A percentile compares a stretch with the other conserved stretches of the same genome.
Conservation (phyloP, 2,113 vertebrate genomes). For the Phaethon lepturus region DNA sequence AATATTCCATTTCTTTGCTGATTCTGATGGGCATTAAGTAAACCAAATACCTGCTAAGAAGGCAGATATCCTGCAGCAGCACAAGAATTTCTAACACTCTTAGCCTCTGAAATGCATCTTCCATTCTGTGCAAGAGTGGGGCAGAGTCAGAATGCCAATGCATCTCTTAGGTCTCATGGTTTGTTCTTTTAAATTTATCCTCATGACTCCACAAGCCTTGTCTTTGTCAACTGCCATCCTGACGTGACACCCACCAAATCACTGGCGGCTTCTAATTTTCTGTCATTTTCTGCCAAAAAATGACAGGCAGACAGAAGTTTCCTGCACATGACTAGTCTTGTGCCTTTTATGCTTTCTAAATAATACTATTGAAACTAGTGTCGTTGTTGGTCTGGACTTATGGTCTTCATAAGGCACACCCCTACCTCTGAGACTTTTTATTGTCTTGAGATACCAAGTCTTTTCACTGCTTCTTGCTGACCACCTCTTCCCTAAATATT, state of each 20-base stretch:
- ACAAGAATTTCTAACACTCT: not conserved
- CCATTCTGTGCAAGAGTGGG: not conserved
- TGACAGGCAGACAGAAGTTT: not conserved
- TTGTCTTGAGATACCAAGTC: not conserved
- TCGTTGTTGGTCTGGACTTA: not conserved
- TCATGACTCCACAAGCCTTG: not conserved
- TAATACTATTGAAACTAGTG: not conserved
- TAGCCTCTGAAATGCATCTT: not conserved
- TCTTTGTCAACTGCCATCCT: not conserved
- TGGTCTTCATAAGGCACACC: rapidly evolving
- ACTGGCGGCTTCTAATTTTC: not conserved
- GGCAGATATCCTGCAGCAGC: not conserved
- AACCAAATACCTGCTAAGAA: not conserved
- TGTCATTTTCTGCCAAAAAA: not conserved
- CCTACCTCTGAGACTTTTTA: not conserved
- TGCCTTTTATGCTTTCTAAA: not conserved
- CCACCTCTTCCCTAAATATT: not conserved
- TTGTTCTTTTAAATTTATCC: not conserved
- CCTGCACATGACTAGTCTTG: not conserved
- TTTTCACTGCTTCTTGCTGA: not conserved
- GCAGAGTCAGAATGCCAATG: not conserved
- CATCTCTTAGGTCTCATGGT: not conserved
- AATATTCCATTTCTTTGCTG: not conserved
- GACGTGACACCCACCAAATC: not conserved
- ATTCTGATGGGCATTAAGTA: not conserved